Base-by-base conservation (phyloP, 2,797 vertebrate species). In the Takifugu ocellatus region DNA sequence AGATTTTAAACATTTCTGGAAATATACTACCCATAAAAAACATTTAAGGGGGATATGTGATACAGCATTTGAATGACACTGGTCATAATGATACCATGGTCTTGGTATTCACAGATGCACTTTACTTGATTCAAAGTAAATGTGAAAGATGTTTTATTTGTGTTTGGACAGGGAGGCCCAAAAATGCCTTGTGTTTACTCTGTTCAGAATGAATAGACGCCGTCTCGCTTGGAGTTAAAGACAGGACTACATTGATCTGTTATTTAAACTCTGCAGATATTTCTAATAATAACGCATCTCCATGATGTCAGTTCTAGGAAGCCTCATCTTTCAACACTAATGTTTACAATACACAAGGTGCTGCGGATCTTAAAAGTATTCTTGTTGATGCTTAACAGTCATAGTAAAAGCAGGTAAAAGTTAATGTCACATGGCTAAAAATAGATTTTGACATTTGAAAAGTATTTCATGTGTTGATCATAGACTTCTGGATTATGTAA, bases 241-340 rank as follows among this genome's bases (percentile, higher is more conserved):
- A 54, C 24, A 56, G 51, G 57, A 50, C 65, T 58, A 61, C 69
- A 76, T 70, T n/a, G 53, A 74, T 72, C 62, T 71, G 64, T 62
- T 81, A 43, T 70, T 78, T 60, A 45, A 52, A 76, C 56, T 70
- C 62, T 15, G 36, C 61, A 70, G 61, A 73, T 75, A 75, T 62
- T 59, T 14, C 64, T 85, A 76, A 78, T 80, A 77, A 85, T 83
- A 80, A 68, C 42, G 26, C 0, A 43, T 51, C 73, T 77, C 73
- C 66, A 47, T 85, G 84, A 84, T 68, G 77, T 85, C 79, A 85
- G 62, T 86, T 82, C 79, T 63, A 49, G 75, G 86, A 82, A 80
- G 62, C 75, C 72, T 59, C 50, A 49, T 61, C 61, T 61, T 54
- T 70, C 48, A 75, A 71, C 54, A 77, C 72, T 65, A 74, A 68